Conservation (phyloP, 2,888 invertebrate species). For the Cantharis lateralis region DNA sequence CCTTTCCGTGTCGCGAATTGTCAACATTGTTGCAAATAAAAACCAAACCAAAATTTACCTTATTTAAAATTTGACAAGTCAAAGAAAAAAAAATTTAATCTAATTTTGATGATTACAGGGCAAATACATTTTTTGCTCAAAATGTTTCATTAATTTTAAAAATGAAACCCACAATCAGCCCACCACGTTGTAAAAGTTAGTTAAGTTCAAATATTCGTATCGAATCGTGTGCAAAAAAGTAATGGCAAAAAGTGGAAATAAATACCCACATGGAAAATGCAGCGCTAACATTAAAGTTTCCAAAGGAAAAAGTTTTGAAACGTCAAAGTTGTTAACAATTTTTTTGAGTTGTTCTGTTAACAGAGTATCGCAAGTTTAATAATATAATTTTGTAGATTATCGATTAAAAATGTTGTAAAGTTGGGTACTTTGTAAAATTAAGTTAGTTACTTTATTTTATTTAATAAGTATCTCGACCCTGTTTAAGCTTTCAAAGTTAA, state of each 20-base stretch:
- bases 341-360: background rate
- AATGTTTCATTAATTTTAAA: background rate
- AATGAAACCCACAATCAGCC: background rate
- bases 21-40: background rate
- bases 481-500: background rate
- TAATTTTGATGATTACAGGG: background rate
- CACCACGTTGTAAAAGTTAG: background rate
- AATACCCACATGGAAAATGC: background rate
- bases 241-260: background rate
- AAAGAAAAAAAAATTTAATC: background rate
- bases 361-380: background rate
- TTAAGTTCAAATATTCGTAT: background rate
- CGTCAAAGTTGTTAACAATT: background rate
- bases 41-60: too few species aligned
- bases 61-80: background rate
- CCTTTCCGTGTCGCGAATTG: background rate
- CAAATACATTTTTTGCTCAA: background rate
- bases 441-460: constrained; percentile 2
- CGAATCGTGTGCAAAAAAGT: background rate
- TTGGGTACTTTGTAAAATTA: background rate
- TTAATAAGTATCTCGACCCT: background rate
- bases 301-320: background rate
- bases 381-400: background rate
- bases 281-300: background rate
- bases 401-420: background rate